A percentile compares a stretch with the other conserved stretches of the same genome.
Conservation (phyloP, 2,888 invertebrate species). For the Ptilodon capucinus region DNA sequence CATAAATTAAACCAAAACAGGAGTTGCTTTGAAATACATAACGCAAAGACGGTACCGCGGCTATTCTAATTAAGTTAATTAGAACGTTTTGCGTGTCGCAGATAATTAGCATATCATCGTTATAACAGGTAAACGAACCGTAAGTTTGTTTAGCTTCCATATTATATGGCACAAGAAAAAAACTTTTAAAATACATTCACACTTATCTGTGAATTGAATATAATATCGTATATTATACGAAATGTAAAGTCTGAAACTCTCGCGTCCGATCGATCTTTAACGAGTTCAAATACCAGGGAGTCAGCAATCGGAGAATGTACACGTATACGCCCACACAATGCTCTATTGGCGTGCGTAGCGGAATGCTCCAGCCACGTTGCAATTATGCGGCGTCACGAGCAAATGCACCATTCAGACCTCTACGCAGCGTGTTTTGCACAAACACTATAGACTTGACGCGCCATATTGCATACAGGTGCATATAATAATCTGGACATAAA, state of each 20-base stretch:
- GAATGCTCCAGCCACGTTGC: conserved; percentile 54
- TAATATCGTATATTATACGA: too few species aligned
- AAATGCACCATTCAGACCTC: conserved; percentile 42
- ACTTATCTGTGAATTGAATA: conserved; percentile 7
- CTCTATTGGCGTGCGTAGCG: conserved; percentile 48
- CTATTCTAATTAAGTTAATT: conserved; percentile 45
- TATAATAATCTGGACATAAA: conserved; percentile 7
- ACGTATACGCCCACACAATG: conserved; percentile 59
- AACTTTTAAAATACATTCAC: conserved; percentile 7
- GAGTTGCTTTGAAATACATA: conserved; percentile 9
- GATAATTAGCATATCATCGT: conserved; percentile 42
- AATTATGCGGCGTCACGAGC: conserved; percentile 48
- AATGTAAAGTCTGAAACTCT: not conserved
- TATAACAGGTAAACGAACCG: conserved; percentile 49
- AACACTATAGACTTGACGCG: conserved; percentile 54
- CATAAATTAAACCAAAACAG: not conserved
- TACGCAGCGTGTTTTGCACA: conserved; percentile 35
- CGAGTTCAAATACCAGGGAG: conserved; percentile 53
- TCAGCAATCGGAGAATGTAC: conserved; percentile 57
- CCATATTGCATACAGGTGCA: conserved; percentile 36
- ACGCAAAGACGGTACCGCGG: conserved; percentile 7
- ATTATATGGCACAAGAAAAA: conserved; percentile 6
- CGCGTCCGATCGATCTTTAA: conserved; percentile 2
- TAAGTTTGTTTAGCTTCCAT: conserved; percentile 18
- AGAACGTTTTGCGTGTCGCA: conserved; percentile 37